These are phyloP conservation scores for Patella ulyssiponensis DNA, from an alignment of 2,888 invertebrate species.

Conservation along the genomic window DNA sequence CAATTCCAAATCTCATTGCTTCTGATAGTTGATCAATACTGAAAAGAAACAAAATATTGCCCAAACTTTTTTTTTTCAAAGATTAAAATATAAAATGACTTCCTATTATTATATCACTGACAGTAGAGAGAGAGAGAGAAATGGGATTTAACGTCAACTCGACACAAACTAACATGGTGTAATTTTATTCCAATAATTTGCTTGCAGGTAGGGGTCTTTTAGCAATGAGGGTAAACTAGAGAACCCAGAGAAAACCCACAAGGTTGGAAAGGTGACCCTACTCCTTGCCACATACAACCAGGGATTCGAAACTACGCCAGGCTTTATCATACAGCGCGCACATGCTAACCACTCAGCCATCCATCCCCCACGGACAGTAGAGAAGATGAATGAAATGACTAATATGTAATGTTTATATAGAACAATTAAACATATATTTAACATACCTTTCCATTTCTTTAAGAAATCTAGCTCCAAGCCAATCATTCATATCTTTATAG, in stretches of 20 bases:
- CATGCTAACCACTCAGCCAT: no score
- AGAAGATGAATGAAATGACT: background rate
- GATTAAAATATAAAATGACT: background rate
- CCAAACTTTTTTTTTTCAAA: background rate
- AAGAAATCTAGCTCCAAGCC: slow-evolving; percentile 71
- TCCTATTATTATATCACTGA: background rate
- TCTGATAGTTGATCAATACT: slow-evolving; percentile 71
- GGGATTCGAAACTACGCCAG: no score
- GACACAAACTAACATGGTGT: no score
- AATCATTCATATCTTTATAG: slow-evolving; percentile 71
- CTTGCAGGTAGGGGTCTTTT: no score
- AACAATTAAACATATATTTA: background rate
- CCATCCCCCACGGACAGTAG: background rate
- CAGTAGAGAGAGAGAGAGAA: no score
- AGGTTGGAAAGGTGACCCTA: no score
- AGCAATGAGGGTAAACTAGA: no score
- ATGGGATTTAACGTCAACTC: no score
- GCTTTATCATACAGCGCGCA: no score
- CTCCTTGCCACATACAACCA: no score
- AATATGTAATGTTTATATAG: background rate
- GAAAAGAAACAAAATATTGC: slow-evolving; percentile 31
- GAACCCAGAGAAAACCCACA: no score
- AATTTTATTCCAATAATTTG: no score
- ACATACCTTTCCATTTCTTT: slow-evolving; percentile 71
- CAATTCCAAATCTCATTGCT: slow-evolving; percentile 66